These are phyloP conservation scores for Danaus melanippus DNA, from an alignment of 1,140 invertebrate species.

Conservation along the genomic window DNA sequence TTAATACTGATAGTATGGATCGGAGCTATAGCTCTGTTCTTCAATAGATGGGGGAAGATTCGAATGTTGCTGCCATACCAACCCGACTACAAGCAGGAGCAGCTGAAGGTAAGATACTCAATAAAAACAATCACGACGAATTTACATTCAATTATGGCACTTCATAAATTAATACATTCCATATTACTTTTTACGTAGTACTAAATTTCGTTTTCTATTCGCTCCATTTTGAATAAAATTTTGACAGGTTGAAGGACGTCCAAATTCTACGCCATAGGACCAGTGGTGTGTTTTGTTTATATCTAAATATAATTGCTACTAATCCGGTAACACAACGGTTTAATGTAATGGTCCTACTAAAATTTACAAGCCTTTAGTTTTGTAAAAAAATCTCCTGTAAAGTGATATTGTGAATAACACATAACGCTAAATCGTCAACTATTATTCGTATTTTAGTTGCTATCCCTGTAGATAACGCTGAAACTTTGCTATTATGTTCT, in stretches of 20 bases:
- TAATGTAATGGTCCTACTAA: too few relatives aligned
- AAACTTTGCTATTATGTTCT: too few relatives aligned
- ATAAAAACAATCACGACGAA: background rate
- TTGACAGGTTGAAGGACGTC: slow-evolving; percentile 45
- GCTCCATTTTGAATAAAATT: slow-evolving; percentile 24
- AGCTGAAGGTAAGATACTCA: slow-evolving; percentile 74
- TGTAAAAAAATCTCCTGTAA: too few relatives aligned
- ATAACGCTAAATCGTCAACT: too few relatives aligned
- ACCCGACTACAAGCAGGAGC: slow-evolving; percentile 89
- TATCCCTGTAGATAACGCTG: too few relatives aligned
- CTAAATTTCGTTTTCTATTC: slow-evolving; percentile 10
- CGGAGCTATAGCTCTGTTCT: slow-evolving; percentile 89
- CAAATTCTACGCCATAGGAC: slow-evolving; percentile 45
- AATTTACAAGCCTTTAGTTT: too few relatives aligned
- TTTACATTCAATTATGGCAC: slow-evolving; percentile 4
- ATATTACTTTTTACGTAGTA: slow-evolving; percentile 2
- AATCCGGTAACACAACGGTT: slow-evolving; percentile 5
- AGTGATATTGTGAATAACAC: too few relatives aligned
- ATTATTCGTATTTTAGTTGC: too few relatives aligned
- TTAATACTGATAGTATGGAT: slow-evolving; percentile 90
- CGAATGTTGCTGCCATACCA: slow-evolving; percentile 93
- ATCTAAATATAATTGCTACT: slow-evolving; percentile 17
- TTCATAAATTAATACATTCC: background rate
- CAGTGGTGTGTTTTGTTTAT: slow-evolving; percentile 46
- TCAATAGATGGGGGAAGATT: slow-evolving; percentile 94